These are phyloP conservation scores for Champsocephalus esox DNA, from an alignment of 2,797 vertebrate species.

Conservation along the genomic window DNA sequence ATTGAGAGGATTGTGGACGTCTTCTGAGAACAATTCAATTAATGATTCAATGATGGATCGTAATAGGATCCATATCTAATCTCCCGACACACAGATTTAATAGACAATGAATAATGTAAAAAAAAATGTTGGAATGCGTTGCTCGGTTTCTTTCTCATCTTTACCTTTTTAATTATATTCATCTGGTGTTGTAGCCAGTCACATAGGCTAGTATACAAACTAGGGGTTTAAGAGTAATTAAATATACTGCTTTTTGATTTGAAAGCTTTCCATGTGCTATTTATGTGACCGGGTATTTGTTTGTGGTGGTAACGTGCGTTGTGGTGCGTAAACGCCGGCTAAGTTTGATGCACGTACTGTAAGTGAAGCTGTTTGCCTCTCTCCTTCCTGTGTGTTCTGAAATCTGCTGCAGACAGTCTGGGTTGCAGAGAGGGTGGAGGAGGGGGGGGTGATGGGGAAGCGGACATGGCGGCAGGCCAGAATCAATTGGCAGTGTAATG, in stretches of 20 bases:
- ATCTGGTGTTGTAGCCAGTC: neutral
- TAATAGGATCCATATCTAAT: slow-evolving; percentile 9
- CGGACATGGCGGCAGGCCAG: slow-evolving; percentile 87
- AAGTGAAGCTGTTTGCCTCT: slow-evolving; percentile 65
- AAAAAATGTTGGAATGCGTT: neutral
- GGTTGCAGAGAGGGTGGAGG: slow-evolving; percentile 78
- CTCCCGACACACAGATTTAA: neutral
- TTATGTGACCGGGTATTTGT: slow-evolving; percentile 17
- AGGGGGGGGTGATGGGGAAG: slow-evolving; percentile 52
- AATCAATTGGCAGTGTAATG: slow-evolving; percentile 92
- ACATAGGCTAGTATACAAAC: neutral
- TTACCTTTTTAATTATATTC: neutral
- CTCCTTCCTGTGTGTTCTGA: slow-evolving; percentile 74
- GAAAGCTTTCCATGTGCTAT: neutral
- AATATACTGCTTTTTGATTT: slow-evolving; percentile 1
- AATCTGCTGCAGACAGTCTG: slow-evolving; percentile 84
- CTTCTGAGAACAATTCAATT: neutral
- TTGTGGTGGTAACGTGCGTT: slow-evolving; percentile 25
- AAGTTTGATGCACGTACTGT: slow-evolving; percentile 45
- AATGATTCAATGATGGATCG: neutral
- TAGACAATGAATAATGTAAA: neutral
- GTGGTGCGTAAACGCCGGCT: slow-evolving; percentile 24
- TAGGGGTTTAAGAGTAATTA: neutral
- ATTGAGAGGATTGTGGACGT: neutral
- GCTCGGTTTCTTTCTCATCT: neutral